Percentiles rank a stretch among this genome's conserved stretches.
phyloP scores from a whole-genome alignment of 2,888 invertebrate species.

The Minunthozetes semirufus region DNA sequence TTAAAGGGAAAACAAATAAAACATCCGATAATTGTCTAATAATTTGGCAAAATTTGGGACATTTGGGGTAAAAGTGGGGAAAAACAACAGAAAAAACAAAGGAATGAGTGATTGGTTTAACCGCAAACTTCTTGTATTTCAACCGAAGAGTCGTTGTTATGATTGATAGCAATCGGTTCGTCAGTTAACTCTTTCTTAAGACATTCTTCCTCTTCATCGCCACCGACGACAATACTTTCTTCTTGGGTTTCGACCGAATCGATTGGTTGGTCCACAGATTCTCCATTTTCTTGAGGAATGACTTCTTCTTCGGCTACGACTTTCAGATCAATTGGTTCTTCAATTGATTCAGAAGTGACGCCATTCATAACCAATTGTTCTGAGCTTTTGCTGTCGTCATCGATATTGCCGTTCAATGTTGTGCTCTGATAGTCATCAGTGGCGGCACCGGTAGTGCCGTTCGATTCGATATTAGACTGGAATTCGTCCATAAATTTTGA shows the following conservation, averaged over 20 bases:
- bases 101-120: not conserved
- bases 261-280: not conserved
- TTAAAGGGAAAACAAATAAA: too few relatives aligned
- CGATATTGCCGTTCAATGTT: not conserved
- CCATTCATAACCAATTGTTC: not conserved
- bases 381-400: not conserved
- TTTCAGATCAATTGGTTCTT: not conserved
- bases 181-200: not conserved
- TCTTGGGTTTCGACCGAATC: not conserved
- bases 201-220: not conserved
- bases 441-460: not conserved
- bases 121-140: not conserved
- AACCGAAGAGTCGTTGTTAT: not conserved
- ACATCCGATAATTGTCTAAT: too few relatives aligned
- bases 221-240: not conserved
- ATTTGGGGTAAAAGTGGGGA: not conserved
- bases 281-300: too few relatives aligned
- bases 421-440: not conserved
- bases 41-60: not conserved
- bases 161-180: not conserved
- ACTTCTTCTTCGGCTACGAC: too few relatives aligned
- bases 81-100: not conserved
- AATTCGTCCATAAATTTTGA: conserved; percentile 47
- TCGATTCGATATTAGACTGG: conserved; percentile 41
- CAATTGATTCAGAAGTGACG: not conserved